Percentiles rank a stretch among this genome's conserved stretches.
phyloP scores from a whole-genome alignment of 2,888 invertebrate species.

The Teinopalpus imperialis region DNA sequence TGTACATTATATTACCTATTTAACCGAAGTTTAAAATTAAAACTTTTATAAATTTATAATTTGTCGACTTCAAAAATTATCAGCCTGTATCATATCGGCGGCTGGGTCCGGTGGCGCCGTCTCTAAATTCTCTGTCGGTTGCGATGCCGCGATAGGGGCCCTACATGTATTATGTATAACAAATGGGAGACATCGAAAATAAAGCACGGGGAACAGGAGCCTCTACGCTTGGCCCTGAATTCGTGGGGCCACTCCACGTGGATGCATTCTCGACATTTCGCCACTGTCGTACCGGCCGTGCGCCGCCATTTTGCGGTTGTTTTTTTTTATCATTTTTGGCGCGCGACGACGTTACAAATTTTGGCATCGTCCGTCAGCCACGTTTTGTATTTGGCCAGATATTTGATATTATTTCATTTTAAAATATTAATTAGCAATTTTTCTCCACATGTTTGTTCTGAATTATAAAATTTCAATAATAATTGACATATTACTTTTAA shows the following conservation, averaged over 20 bases:
- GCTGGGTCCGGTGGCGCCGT: slow-evolving; percentile 68
- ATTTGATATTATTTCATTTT: too few relatives aligned
- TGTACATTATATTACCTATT: too few relatives aligned
- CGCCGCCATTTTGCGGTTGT: slow-evolving; percentile 54
- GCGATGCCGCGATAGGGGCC: slow-evolving; percentile 74
- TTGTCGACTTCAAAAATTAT: slow-evolving; percentile 29
- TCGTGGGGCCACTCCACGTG: slow-evolving; percentile 59
- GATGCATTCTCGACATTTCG: slow-evolving; percentile 71
- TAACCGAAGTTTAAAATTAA: too few relatives aligned
- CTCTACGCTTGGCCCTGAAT: slow-evolving; percentile 62
- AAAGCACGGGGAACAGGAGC: slow-evolving; percentile 58
- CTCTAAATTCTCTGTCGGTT: slow-evolving; percentile 69
- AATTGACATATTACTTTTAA: too few relatives aligned
- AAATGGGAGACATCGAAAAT: slow-evolving; percentile 80
- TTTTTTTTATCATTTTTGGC: slow-evolving; percentile 54
- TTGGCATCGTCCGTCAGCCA: slow-evolving; percentile 30
- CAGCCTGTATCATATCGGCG: slow-evolving; percentile 59
- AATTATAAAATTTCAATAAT: too few relatives aligned
- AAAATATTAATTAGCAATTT: too few relatives aligned
- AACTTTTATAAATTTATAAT: too few relatives aligned
- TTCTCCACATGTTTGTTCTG: too few relatives aligned
- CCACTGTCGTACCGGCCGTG: slow-evolving; percentile 40
- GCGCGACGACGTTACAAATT: slow-evolving; percentile 45
- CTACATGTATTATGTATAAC: slow-evolving; percentile 80
- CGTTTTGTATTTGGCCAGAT: slow-evolving; percentile 10